Evolutionary conservation across 2,888 invertebrate genomes (phyloP).

Genomic region (Chloromyia formosa): DNA sequence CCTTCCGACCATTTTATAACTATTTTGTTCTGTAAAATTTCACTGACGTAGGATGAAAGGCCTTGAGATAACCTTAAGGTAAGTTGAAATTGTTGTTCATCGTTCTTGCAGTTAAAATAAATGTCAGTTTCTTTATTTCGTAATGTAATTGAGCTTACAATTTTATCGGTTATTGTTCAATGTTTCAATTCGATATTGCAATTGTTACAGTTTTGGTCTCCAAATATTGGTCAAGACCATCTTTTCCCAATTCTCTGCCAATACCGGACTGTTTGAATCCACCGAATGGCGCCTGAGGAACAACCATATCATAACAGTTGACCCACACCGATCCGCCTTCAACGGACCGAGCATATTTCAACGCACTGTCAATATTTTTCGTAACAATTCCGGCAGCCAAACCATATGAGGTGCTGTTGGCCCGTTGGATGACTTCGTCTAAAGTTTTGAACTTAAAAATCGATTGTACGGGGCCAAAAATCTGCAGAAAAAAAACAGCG

Average conservation of each 20-base stretch:
- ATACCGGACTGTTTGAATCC: conserved; percentile 88
- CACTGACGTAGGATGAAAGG: no score
- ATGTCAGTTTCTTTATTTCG: no score
- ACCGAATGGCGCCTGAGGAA: conserved; percentile 83
- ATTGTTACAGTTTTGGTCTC: conserved; percentile 82
- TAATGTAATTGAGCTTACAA: no score
- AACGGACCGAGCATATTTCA: conserved; percentile 77
- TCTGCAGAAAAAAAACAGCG: conserved; percentile 65
- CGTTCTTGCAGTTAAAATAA: no score
- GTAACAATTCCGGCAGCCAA: conserved; percentile 86
- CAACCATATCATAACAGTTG: conserved; percentile 64
- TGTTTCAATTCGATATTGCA: conserved; percentile 18
- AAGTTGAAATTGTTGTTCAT: no score
- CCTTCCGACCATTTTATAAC: no score
- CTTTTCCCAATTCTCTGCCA: conserved; percentile 85
- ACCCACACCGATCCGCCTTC: conserved; percentile 85
- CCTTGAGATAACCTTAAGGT: no score
- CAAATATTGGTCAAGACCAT: conserved; percentile 79
- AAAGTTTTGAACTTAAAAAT: conserved; percentile 78
- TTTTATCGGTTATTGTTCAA: no score
- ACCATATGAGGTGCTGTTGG: conserved; percentile 83
- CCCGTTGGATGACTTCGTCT: conserved; percentile 82
- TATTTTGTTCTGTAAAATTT: no score
- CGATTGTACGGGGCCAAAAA: conserved; percentile 90
- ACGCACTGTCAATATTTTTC: conserved; percentile 78